Evolutionary conservation across 2,888 invertebrate genomes (phyloP).

Genomic region (Cosmorhoe ocellata): DNA sequence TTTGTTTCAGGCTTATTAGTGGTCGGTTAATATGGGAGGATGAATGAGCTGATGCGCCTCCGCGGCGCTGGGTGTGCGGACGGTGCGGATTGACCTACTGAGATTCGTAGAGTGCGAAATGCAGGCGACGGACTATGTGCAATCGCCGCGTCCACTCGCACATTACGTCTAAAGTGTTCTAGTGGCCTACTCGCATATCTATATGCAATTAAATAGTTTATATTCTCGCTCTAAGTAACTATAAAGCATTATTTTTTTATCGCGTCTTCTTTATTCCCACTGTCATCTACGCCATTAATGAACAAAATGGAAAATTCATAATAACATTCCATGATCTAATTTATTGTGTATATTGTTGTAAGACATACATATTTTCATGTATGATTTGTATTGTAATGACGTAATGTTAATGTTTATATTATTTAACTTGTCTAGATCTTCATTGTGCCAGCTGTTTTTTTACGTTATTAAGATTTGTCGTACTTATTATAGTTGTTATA

Average conservation of each 20-base stretch:
- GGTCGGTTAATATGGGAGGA: too few species aligned
- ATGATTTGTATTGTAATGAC: conserved; percentile 60
- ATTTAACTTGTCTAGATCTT: conserved; percentile 77
- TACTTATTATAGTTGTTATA: conserved; percentile 76
- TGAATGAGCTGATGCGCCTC: too few species aligned
- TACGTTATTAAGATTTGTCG: conserved; percentile 75
- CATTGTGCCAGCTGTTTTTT: conserved; percentile 78
- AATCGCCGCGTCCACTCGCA: conserved; percentile 16
- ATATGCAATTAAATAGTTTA: conserved; percentile 31
- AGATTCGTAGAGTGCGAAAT: conserved; percentile 24
- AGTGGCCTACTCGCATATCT: conserved; percentile 53
- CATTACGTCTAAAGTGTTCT: conserved; percentile 41
- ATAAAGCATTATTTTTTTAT: conserved; percentile 68
- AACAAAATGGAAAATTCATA: conserved; percentile 64
- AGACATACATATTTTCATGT: conserved; percentile 79
- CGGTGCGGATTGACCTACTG: conserved; percentile 25
- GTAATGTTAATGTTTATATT: conserved; percentile 67
- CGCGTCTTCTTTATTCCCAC: conserved; percentile 56
- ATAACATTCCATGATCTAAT: conserved; percentile 81
- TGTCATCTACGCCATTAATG: conserved; percentile 39
- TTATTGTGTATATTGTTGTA: conserved; percentile 80
- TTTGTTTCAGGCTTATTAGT: too few species aligned
- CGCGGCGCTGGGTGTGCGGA: background rate
- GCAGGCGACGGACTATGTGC: conserved; percentile 25
- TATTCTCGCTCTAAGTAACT: conserved; percentile 28